Base-by-base conservation (phyloP, 2,113 vertebrate genomes). In the Salvelinus fontinalis region DNA sequence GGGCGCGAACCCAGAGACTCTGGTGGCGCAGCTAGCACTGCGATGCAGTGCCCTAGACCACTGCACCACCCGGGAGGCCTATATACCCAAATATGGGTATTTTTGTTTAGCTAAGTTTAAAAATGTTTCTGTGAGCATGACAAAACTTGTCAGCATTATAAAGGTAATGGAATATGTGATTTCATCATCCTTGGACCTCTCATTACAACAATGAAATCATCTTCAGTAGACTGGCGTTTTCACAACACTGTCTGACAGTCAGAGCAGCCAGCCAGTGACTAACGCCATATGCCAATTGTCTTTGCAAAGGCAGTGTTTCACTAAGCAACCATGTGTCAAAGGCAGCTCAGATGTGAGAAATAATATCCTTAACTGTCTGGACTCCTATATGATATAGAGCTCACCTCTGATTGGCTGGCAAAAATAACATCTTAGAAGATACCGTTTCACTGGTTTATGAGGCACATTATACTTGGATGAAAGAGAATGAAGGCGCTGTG, bases 281-380 rank as follows among this genome's bases (percentile, higher is more conserved):
- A 31, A 57, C n/a, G 49, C 75, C 79, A 71, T 65, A 73, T 65
- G 83, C 85, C 84, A 84, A 85, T 73, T 79, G 81, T 80, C 76
- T 83, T 68, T 76, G 85, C 75, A 79, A 85, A 51, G 78, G 29
- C 78, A 66, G 76, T 7, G 16, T 24, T 70, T 83, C 73, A 57
- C 77, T 79, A 57, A 78, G 75, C 67, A 14, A 75, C 79, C 81
- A 76, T 76, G 78, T 77, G 80, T 79, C 72, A 76, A 81, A 54
- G 81, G 71, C 74, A 74, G 70, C 80, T 62, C n/a, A 49, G 83
- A 75, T 54, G 20, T 64, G 20, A 57, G 57, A 24, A 44, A 54
- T 29, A 60, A 27, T 54, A 54, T 39, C 59, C 31, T 73, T 76
- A 70, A 74, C 75, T 71, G 67, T 73, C 62, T 51, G 67, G 59